These are phyloP conservation scores for Aporrectodea caliginosa DNA, from an alignment of 1,140 invertebrate genomes.

Conservation along the genomic window DNA sequence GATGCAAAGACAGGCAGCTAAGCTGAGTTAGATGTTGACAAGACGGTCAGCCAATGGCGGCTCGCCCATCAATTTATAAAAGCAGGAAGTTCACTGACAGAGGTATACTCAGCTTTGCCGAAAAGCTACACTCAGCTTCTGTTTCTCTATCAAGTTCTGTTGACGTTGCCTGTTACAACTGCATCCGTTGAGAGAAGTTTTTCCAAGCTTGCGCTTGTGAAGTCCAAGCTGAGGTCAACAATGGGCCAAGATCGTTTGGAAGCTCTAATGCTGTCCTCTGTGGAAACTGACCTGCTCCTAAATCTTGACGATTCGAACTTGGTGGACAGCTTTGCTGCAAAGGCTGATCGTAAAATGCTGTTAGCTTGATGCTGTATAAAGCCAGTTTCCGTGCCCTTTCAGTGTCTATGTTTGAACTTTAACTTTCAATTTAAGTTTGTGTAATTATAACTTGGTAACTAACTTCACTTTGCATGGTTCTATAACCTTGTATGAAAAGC, in stretches of 20 bases:
- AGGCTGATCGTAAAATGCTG: background rate
- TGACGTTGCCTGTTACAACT: background rate
- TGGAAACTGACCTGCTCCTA: background rate
- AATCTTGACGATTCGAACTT: background rate
- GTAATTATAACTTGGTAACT: too few species aligned
- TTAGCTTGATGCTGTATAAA: background rate
- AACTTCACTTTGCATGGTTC: too few species aligned
- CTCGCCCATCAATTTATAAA: background rate
- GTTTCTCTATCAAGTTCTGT: background rate
- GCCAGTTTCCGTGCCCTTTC: too few species aligned
- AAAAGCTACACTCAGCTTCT: background rate
- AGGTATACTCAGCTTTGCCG: background rate
- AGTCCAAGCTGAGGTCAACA: background rate
- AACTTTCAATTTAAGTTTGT: too few species aligned
- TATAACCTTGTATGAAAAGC: too few species aligned
- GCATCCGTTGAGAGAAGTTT: background rate
- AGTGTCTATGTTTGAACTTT: too few species aligned
- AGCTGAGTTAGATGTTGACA: background rate
- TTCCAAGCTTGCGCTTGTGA: background rate
- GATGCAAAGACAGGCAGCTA: background rate
- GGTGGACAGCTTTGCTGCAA: background rate
- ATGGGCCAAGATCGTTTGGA: background rate
- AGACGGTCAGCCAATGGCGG: background rate
- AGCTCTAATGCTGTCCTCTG: background rate
- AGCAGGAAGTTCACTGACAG: background rate